Evolutionary conservation across 1,140 invertebrate species (phyloP).

Genomic region (Bombus consobrinus): DNA sequence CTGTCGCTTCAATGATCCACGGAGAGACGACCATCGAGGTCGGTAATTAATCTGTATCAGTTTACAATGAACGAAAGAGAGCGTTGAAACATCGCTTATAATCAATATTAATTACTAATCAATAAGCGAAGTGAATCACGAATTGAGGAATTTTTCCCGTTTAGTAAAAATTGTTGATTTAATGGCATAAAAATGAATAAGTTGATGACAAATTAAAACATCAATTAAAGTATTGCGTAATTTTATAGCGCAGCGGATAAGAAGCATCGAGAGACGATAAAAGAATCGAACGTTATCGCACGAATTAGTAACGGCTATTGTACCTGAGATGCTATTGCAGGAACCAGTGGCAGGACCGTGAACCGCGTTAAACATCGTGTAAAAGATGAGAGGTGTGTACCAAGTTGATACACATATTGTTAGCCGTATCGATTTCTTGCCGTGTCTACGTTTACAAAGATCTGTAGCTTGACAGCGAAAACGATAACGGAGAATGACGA

Average conservation of each 20-base stretch:
- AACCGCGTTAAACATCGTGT: not conserved
- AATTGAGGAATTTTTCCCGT: not conserved
- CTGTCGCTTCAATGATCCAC: constrained; percentile 22
- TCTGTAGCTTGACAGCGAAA: not conserved
- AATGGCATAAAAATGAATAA: not conserved
- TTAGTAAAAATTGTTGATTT: not conserved
- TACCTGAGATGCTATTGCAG: constrained; percentile 12
- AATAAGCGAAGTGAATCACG: not conserved
- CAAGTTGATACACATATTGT: constrained; percentile 24
- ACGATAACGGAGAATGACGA: not conserved
- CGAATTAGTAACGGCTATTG: not conserved
- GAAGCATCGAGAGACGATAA: not conserved
- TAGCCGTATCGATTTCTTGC: constrained; percentile 20
- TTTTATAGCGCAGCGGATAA: not conserved
- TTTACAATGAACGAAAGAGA: constrained; percentile 57
- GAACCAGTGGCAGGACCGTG: not conserved
- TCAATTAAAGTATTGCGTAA: not conserved
- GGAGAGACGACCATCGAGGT: constrained; percentile 43
- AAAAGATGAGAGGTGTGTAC: constrained; percentile 19
- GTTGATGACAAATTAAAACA: not conserved
- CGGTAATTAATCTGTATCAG: constrained; percentile 59
- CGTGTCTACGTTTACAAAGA: constrained; percentile 19
- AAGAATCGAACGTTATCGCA: not conserved
- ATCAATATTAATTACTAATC: constrained; percentile 8
- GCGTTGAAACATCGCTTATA: constrained; percentile 42